Base-by-base conservation (phyloP, 2,797 vertebrate genomes). In the Aselliscus stoliczkanus region DNA sequence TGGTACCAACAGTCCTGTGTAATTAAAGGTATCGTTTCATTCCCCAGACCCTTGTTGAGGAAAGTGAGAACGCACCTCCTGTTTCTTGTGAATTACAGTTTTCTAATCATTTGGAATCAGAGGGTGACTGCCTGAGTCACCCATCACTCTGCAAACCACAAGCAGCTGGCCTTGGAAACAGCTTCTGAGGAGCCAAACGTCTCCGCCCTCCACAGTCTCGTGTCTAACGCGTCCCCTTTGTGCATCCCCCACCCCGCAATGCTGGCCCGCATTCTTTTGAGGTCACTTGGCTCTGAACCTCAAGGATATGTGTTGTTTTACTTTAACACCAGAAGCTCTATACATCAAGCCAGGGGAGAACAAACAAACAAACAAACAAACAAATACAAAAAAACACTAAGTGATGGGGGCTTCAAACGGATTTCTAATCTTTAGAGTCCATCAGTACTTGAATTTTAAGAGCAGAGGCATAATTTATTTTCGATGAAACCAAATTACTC, bases 401-500 rank as follows among this genome's bases (percentile, higher is more conserved):
- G 97, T 95, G 94, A 98, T 93, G 76, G 91, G 58, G 94, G 90
- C 42, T 98, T 98, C 98, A 98, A 97, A 98, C 23, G 0, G 94
- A 94, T 98, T 98, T 98, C 98, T 98, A 97, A 98, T 98, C 97
- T 98, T 98, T 98, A 96, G 77, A 97, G 93, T 96, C 97, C 97
- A 98, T 98, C 97, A 97, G 97, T 98, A 96, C 92, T 97, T 97
- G 93, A 95, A 97, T 98, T 94, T 98, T 93, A 97, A 97, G 98
- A 98, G 97, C 3, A 93, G 92, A 97, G 92, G 95, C 96, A 97
- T 98, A 98, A 98, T 98, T 98, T 98, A 97, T 98, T 98, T 98
- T 94, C 87, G 93, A 98, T 98, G 97, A 98, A 98, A 98, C 88
- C 2, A 76, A 98, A 98, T 93, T 94, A 89, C 97, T 98, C 96